Evolutionary conservation across 2,113 vertebrate species (phyloP).

Genomic region (Ifrita kowaldi): DNA sequence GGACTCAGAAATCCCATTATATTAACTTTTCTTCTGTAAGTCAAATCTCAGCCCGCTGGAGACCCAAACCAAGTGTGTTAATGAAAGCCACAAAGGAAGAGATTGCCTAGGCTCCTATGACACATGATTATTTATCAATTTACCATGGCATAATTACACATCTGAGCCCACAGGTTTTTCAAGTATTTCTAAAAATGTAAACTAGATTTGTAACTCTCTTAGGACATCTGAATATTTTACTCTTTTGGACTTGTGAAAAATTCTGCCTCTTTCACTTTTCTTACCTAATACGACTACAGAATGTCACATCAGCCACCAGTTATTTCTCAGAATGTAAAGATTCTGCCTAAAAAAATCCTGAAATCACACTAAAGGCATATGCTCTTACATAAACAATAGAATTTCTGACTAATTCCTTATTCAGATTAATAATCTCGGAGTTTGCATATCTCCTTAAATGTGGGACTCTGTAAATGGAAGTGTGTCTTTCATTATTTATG

Average conservation of each 20-base stretch:
- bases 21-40: neutral
- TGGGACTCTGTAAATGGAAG: neutral
- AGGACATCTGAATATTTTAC: neutral
- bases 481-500: neutral
- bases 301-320: neutral
- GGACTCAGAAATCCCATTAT: neutral
- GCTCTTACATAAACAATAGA: neutral
- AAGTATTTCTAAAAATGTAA: neutral
- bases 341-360: neutral
- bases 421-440: neutral
- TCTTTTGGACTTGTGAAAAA: neutral
- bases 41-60: neutral
- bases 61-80: neutral
- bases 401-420: neutral
- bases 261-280: neutral
- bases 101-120: neutral
- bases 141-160: neutral
- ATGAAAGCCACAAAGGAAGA: neutral
- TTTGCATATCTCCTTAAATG: neutral
- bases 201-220: neutral
- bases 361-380: neutral
- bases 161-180: neutral
- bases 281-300: neutral
- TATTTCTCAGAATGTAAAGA: neutral
- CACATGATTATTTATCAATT: neutral